A percentile compares a stretch with the other conserved stretches of the same genome.
These are phyloP conservation scores for Ptyas mucosa DNA, from an alignment of 2,113 vertebrate genomes.

Conservation along the genomic window DNA sequence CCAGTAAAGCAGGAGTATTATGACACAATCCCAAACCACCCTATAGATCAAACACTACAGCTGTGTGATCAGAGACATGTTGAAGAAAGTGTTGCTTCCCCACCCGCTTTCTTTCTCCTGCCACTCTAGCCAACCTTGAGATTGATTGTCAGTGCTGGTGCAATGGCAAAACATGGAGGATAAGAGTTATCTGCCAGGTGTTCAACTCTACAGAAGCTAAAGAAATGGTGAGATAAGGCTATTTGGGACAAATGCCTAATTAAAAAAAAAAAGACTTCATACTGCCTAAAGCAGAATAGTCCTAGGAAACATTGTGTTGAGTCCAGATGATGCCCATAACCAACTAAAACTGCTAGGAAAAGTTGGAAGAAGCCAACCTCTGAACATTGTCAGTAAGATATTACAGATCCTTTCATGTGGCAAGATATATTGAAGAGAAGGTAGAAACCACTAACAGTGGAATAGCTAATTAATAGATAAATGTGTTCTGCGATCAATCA, in stretches of 20 bases:
- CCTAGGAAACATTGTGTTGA: background rate
- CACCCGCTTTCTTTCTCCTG: background rate
- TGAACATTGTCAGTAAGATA: background rate
- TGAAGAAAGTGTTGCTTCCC: background rate
- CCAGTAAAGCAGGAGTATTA: background rate
- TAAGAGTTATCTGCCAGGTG: background rate
- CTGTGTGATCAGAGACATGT: background rate
- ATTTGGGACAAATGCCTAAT: background rate
- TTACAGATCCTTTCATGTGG: background rate
- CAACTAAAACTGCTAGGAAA: background rate
- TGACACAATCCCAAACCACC: background rate
- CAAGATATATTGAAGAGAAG: background rate
- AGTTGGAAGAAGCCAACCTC: background rate
- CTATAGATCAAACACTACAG: background rate
- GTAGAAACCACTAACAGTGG: background rate
- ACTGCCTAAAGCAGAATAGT: background rate
- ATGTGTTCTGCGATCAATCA: background rate
- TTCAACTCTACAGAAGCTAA: background rate
- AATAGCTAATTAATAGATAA: background rate
- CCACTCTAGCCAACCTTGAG: background rate
- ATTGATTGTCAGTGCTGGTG: background rate
- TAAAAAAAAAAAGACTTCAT: background rate
- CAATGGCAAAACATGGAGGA: background rate
- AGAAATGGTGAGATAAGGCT: background rate
- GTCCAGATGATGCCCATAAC: background rate